Percentiles rank a stretch among this genome's conserved stretches.
Evolutionary conservation across 2,888 invertebrate species (phyloP).

Genomic region (Cataglyphis livida): DNA sequence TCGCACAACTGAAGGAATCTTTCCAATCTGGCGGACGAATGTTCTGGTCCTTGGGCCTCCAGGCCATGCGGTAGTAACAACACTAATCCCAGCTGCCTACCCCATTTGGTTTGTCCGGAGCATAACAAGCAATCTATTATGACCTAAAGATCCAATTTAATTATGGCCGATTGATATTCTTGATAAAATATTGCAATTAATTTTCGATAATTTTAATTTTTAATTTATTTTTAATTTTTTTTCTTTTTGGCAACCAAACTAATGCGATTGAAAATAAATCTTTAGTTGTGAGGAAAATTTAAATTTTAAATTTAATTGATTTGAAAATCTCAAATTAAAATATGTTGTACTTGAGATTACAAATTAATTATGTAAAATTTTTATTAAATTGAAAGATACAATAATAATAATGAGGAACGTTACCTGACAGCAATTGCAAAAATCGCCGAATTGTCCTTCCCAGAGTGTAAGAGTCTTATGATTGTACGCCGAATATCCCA

Average conservation of each 20-base stretch:
- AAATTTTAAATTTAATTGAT: not conserved
- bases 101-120: constrained; percentile 94
- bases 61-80: constrained; percentile 94
- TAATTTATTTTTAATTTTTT: too few species aligned
- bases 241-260: not conserved
- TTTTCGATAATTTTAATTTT: not conserved
- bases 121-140: constrained; percentile 89
- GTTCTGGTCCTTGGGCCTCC: constrained; percentile 92
- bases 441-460: constrained; percentile 96
- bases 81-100: constrained; percentile 92
- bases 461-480: constrained; percentile 91
- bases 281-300: not conserved
- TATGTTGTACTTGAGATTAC: not conserved
- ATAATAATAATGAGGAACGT: not conserved
- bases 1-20: constrained; percentile 90
- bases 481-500: constrained; percentile 93
- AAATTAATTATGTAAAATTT: not conserved
- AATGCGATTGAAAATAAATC: not conserved
- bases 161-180: not conserved
- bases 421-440: constrained; percentile 90
- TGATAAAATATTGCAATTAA: not conserved
- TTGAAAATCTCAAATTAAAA: not conserved
- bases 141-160: constrained; percentile 84
- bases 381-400: not conserved
- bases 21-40: constrained; percentile 90